A percentile compares a stretch with the other conserved stretches of the same genome.
Conservation (phyloP, 2,888 invertebrate species). For the Erebia ligea region DNA sequence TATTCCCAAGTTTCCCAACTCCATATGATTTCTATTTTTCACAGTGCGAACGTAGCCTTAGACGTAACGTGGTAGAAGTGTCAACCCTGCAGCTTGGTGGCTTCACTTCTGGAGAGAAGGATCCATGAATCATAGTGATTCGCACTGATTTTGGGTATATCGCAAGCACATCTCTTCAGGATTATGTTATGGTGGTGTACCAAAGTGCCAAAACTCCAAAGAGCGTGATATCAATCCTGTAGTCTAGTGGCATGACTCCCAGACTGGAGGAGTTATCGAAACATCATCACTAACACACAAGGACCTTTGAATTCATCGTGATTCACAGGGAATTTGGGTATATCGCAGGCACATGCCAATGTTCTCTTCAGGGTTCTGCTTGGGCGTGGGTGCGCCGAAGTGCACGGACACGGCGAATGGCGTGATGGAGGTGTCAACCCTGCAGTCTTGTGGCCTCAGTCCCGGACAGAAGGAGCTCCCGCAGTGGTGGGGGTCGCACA, state of each 20-base stretch:
- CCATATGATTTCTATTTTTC: too few species aligned
- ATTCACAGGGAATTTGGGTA: constrained; percentile 70
- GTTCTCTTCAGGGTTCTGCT: constrained; percentile 90
- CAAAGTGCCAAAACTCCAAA: too few species aligned
- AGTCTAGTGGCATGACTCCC: too few species aligned
- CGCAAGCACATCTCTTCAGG: constrained; percentile 84
- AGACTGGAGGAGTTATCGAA: too few species aligned
- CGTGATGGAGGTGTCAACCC: constrained; percentile 89
- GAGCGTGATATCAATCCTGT: too few species aligned
- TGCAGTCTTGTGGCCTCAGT: constrained; percentile 73
- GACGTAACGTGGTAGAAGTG: too few species aligned
- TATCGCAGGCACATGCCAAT: constrained; percentile 91
- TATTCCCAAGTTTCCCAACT: too few species aligned
- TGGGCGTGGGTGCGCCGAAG: constrained; percentile 87
- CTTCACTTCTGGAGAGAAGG: not conserved
- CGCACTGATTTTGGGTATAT: constrained; percentile 81
- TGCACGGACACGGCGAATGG: constrained; percentile 91
- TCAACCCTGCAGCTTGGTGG: not conserved
- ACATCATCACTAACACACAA: too few species aligned
- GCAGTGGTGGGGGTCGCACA: constrained; percentile 91
- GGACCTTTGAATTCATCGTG: too few species aligned
- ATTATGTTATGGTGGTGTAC: too few species aligned
- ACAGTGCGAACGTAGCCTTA: too few species aligned
- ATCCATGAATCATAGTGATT: not conserved
- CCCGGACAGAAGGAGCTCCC: constrained; percentile 88